Evolutionary conservation across 2,888 invertebrate species (phyloP), one percentile per base, ranked within the genome.

Genomic region (Deilephila porcellus): DNA sequence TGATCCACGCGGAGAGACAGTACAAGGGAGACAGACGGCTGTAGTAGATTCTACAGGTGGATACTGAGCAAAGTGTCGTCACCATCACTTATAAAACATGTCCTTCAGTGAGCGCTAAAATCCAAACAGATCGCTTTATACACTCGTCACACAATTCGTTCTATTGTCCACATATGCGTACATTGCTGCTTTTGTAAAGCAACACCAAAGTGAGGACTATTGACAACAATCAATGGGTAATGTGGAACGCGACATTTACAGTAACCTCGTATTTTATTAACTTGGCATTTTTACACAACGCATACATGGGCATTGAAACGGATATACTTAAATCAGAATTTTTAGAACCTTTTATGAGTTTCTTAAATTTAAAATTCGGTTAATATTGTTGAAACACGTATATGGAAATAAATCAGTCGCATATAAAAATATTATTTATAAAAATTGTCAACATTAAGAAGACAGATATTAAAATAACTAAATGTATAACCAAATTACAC

Each of bases 101-200:
- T 93, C 92, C 93, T 88, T 92, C 86, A 88, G 89, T 89, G 93
- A 86, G 93, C 93, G 94, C 94, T 94, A 94, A 91, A 94, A 94
- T 90, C 88, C 85, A 92, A 93, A 93, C 83, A 92, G 80, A 88
- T 53, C 70, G 59, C 60, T 73, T 73, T 73, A 73, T 56, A 71
- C 56, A 73, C 63, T 73, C 59, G 34, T 67, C 37, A n/a, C 29
- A 67, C 34, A 60, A 17, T 45, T 37, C 67, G 67, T 67, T 52
- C 45, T 45, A 17, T 45, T 67, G 72, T 73, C 72, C 64, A 73
- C 72, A 67, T 53, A 73, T 73, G 59, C 72, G 72, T 67, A 67
- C 59, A 73, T 59, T 67, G 37, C 14, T 59, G 56, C 11, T 25
- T 64, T 56, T 70, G 17, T 45, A 19, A 70, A 70, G 70, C 19